These are phyloP conservation scores for Neelides sp. DNA, from an alignment of 1,140 invertebrate genomes.

Conservation along the genomic window DNA sequence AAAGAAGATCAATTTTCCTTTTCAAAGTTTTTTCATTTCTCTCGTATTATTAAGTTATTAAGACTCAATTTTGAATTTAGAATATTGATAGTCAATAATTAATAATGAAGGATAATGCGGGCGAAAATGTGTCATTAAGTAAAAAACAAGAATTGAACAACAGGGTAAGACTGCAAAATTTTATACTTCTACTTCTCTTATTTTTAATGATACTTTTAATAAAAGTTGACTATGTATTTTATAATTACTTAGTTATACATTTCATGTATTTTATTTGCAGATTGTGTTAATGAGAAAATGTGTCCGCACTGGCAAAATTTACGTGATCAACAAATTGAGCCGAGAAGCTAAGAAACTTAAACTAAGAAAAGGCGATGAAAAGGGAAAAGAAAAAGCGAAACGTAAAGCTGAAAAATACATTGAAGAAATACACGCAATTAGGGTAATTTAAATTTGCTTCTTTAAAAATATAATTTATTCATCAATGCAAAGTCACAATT, in stretches of 20 bases:
- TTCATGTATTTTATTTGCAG: slow-evolving; percentile 9
- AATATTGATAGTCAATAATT: too few species aligned
- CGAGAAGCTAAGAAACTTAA: slow-evolving; percentile 13
- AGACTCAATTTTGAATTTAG: too few species aligned
- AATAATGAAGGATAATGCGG: too few species aligned
- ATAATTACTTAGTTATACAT: not conserved
- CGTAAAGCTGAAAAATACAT: slow-evolving; percentile 20
- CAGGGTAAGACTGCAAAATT: too few species aligned
- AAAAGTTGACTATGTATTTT: not conserved
- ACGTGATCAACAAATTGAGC: slow-evolving; percentile 25
- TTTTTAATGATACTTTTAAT: not conserved
- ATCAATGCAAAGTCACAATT: too few species aligned
- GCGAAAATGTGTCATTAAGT: too few species aligned
- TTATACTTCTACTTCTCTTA: too few species aligned
- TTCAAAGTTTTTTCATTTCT: too few species aligned
- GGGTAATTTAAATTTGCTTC: slow-evolving; percentile 14
- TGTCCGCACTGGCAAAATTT: slow-evolving; percentile 17
- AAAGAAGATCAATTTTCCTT: too few species aligned
- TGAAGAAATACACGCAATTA: slow-evolving; percentile 22
- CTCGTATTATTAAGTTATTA: too few species aligned
- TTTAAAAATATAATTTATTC: too few species aligned
- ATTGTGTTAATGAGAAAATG: slow-evolving; percentile 23
- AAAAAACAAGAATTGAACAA: too few species aligned
- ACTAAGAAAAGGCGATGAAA: slow-evolving; percentile 22
- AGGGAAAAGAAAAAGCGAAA: slow-evolving; percentile 13